Evolutionary conservation across 2,113 vertebrate genomes (phyloP).

Genomic region (Bujurquina vittata): DNA sequence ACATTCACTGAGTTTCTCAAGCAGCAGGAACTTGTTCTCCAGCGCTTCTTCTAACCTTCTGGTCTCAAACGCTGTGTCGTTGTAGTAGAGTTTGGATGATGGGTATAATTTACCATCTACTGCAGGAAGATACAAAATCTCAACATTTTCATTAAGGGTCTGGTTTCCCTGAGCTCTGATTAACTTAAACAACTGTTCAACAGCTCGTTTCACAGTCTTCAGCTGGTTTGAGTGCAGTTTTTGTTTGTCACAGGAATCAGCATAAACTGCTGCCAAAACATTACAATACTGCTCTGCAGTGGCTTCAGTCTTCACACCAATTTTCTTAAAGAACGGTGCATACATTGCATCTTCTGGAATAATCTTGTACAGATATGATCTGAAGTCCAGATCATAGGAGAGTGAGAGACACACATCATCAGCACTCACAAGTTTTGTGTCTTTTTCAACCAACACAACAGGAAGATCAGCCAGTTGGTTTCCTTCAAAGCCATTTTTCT

Average conservation of each 20-base stretch:
- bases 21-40: too few species aligned
- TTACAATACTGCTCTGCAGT: slow-evolving; percentile 76
- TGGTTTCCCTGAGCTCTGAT: slow-evolving; percentile 24
- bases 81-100: too few species aligned
- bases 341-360: slow-evolving; percentile 41
- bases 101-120: slow-evolving; percentile 78
- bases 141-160: neutral
- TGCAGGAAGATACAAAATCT: slow-evolving; percentile 81
- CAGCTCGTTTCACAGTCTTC: slow-evolving; percentile 67
- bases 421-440: slow-evolving; percentile 62
- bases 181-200: slow-evolving; percentile 74
- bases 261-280: slow-evolving; percentile 78
- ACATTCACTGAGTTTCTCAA: slow-evolving; percentile 71
- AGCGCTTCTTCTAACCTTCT: too few species aligned
- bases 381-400: neutral
- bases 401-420: slow-evolving; percentile 63
- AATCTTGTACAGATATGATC: slow-evolving; percentile 80
- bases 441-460: slow-evolving; percentile 79
- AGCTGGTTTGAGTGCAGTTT: slow-evolving; percentile 69
- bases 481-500: slow-evolving; percentile 36
- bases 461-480: slow-evolving; percentile 68
- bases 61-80: too few species aligned
- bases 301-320: slow-evolving; percentile 71
- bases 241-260: slow-evolving; percentile 70
- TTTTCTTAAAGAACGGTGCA: slow-evolving; percentile 71